Evolutionary conservation across 1,140 invertebrate species (phyloP), one percentile per base, ranked within the genome.

Genomic region (Dendroctonus valens): DNA sequence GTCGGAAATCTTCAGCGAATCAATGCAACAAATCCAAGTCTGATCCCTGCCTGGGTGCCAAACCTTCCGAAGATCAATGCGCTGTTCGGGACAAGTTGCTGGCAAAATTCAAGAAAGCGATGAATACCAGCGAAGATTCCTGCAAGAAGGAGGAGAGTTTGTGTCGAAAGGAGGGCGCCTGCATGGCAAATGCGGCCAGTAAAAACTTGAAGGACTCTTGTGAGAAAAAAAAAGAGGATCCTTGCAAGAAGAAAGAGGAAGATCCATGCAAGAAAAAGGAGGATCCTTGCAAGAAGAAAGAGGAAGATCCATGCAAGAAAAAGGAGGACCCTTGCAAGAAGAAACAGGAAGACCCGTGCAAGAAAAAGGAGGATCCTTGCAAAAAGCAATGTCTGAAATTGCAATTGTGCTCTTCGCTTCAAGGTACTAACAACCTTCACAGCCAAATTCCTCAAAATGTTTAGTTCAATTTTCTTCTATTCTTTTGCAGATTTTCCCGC

Each of bases 281-380:
- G 39, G 68, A 69, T 67, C 64, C 68, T 6, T 64, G 65, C 51
- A 64, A 67, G 51, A 67, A 62, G 40, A 59, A 59, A n/a, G 51
- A 62, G 48, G 51, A 46, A 42, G 49, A 63, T 58, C 42, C 42
- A 49, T 58, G 42, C 53, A 50, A 68, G 53, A 64, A 68, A 39
- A 57, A 57, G 12, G 46, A 68, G 9, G 61, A 67, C 40, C 57
- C 59, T 11, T 67, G 65, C 38, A 67, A 67, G 51, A 67, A 62
- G 40, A 59, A 59, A n/a, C 51, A 62, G 48, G 51, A 46, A 42
- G 49, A 63, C 49, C 42, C 42, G 49, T 58, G 42, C 53, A 50
- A 51, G 54, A 58, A 65, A 50, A 65, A 50, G n/a, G 63, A 65
- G 38, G 53, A 57, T 51, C 42, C 42, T 42, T 65, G 42, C 49